A percentile compares a stretch with the other conserved stretches of the same genome.
Conservation (phyloP, 2,888 invertebrate species). For the Andricus curvator region DNA sequence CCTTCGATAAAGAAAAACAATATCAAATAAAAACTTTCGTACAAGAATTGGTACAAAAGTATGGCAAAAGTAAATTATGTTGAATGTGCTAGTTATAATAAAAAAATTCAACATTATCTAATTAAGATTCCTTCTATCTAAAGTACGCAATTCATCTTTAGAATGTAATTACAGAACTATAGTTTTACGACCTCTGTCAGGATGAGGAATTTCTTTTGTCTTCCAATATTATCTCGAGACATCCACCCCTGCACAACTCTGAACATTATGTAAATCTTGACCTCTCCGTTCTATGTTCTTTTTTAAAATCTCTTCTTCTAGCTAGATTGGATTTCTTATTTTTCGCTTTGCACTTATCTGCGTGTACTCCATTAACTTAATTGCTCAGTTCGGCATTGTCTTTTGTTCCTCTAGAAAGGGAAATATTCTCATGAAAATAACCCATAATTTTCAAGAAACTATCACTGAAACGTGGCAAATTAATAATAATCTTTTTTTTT, state of each 20-base stretch:
- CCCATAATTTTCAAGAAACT: neutral
- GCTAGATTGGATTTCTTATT: slow-evolving; percentile 40
- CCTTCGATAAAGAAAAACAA: neutral
- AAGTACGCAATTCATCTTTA: slow-evolving; percentile 10
- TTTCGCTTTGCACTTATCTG: slow-evolving; percentile 30
- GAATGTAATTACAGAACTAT: slow-evolving; percentile 17
- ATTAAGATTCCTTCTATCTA: slow-evolving; percentile 5
- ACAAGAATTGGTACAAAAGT: too few relatives aligned
- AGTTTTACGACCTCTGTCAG: slow-evolving; percentile 21
- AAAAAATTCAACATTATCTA: slow-evolving; percentile 5
- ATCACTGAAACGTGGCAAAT: neutral
- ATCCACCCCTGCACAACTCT: neutral
- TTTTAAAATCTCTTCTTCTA: slow-evolving; percentile 33
- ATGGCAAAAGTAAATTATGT: too few relatives aligned
- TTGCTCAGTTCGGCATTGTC: slow-evolving; percentile 28
- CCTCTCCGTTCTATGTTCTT: slow-evolving; percentile 21
- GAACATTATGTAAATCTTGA: slow-evolving; percentile 40
- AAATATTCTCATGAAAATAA: neutral
- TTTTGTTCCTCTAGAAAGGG: slow-evolving; percentile 3
- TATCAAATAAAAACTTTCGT: neutral
- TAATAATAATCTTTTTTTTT: neutral
- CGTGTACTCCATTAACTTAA: slow-evolving; percentile 36
- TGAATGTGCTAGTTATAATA: neutral
- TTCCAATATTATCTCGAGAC: slow-evolving; percentile 30
- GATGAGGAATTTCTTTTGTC: slow-evolving; percentile 23